Percentiles rank a stretch among this genome's conserved stretches.
Conservation (phyloP, 2,888 invertebrate genomes). For the Anoplius nigerrimus region DNA sequence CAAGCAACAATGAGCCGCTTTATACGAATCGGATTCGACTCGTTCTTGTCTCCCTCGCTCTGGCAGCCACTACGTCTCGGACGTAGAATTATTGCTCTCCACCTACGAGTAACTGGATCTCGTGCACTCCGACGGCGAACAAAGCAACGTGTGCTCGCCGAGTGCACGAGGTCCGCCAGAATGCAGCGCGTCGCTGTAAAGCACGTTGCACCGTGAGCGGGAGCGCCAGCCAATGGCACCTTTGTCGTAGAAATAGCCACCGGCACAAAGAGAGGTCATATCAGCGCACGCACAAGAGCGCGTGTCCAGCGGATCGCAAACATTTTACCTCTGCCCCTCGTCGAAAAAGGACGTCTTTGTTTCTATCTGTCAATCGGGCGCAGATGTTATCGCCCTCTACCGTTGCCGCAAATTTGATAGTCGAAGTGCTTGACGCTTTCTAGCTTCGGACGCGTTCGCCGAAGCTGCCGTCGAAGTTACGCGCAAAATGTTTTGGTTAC, state of each 20-base stretch:
- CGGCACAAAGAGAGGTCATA: constrained; percentile 23
- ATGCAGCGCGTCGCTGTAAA: constrained; percentile 27
- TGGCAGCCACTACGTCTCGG: constrained; percentile 26
- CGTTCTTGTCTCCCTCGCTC: background rate
- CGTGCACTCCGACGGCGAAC: constrained; percentile 35
- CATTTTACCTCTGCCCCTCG: constrained; percentile 7
- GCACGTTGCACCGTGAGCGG: constrained; percentile 28
- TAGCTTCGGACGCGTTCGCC: too few species aligned
- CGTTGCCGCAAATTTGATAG: too few species aligned
- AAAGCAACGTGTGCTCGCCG: constrained; percentile 28
- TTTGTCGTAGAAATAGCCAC: constrained; percentile 28
- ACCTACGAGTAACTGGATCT: constrained; percentile 53
- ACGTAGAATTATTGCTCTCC: constrained; percentile 44
- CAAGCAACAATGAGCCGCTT: constrained; percentile 8
- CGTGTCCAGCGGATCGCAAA: constrained; percentile 11
- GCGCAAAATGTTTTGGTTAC: too few species aligned
- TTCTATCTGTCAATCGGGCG: too few species aligned
- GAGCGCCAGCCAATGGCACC: constrained; percentile 18
- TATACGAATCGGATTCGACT: constrained; percentile 19
- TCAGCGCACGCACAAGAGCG: constrained; percentile 9
- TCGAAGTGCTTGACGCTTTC: too few species aligned
- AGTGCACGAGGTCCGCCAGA: constrained; percentile 14
- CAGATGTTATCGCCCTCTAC: too few species aligned
- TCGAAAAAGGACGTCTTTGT: background rate
- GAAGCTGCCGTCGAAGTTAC: too few species aligned